These are phyloP conservation scores for Isichthys henryi DNA, from an alignment of 2,113 vertebrate genomes.

Conservation along the genomic window DNA sequence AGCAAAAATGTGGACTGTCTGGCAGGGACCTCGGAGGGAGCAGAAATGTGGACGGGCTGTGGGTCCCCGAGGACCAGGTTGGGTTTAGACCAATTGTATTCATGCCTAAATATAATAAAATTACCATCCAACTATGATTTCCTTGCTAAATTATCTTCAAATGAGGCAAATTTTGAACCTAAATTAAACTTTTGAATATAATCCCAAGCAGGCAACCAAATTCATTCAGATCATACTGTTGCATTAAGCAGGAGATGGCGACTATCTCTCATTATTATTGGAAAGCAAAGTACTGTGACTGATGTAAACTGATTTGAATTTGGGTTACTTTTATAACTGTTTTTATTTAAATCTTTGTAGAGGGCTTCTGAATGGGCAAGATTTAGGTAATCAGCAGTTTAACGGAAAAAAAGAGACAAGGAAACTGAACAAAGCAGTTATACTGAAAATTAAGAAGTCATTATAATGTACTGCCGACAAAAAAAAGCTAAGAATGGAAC, in stretches of 20 bases:
- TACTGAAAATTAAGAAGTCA: neutral
- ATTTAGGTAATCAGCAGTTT: conserved; percentile 9
- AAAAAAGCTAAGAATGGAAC: neutral
- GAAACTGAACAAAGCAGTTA: neutral
- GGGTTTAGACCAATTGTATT: neutral
- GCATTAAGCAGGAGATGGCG: neutral
- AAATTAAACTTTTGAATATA: neutral
- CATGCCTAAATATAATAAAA: neutral
- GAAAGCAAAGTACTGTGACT: neutral
- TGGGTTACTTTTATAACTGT: neutral
- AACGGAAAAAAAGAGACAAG: neutral
- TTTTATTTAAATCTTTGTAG: conserved; percentile 11
- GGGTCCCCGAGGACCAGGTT: neutral
- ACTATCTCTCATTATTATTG: conserved; percentile 8
- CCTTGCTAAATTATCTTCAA: neutral
- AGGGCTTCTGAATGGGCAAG: neutral
- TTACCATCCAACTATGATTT: neutral
- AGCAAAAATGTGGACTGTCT: neutral
- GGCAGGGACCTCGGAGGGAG: neutral
- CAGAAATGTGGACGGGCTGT: neutral
- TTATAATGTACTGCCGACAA: neutral
- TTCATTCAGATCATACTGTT: neutral
- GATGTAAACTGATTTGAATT: neutral
- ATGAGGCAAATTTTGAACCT: neutral
- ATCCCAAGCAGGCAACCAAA: neutral